These are phyloP conservation scores for Apamea epomidion DNA, from an alignment of 2,888 invertebrate genomes.

Conservation along the genomic window DNA sequence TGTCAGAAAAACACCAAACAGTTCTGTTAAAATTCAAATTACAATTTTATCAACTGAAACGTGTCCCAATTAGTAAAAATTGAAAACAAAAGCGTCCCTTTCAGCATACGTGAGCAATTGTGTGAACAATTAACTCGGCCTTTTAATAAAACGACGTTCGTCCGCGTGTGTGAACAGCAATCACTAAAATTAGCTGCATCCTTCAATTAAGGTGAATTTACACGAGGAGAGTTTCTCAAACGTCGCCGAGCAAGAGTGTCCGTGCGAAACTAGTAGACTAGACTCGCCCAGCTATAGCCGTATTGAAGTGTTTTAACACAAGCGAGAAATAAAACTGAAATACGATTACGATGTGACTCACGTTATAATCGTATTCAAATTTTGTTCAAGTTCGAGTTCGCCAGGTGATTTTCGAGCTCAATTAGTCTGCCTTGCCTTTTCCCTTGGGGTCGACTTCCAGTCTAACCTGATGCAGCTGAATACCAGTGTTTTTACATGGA, in stretches of 20 bases:
- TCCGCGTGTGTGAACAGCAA: not conserved
- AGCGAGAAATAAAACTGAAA: not conserved
- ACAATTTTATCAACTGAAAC: not conserved
- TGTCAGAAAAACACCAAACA: not conserved
- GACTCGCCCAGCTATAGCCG: not conserved
- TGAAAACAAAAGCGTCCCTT: not conserved
- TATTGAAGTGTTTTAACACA: not conserved
- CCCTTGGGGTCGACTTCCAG: not conserved
- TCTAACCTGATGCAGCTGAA: not conserved
- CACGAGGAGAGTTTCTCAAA: not conserved
- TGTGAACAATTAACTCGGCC: constrained; percentile 12
- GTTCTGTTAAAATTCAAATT: not conserved
- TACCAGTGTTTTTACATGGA: not conserved
- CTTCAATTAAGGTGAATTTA: constrained; percentile 1
- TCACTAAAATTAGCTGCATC: constrained; percentile 7
- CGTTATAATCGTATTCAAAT: not conserved
- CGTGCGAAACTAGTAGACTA: not conserved
- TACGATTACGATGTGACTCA: too few relatives aligned
- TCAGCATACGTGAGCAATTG: not conserved
- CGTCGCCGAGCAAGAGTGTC: too few relatives aligned
- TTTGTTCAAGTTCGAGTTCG: too few relatives aligned
- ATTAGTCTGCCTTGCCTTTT: not conserved
- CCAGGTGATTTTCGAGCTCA: not conserved
- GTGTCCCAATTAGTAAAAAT: constrained; percentile 15
- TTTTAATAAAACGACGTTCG: not conserved